Conservation (phyloP, 2,797 vertebrate species). For the Xenentodon cancila region DNA sequence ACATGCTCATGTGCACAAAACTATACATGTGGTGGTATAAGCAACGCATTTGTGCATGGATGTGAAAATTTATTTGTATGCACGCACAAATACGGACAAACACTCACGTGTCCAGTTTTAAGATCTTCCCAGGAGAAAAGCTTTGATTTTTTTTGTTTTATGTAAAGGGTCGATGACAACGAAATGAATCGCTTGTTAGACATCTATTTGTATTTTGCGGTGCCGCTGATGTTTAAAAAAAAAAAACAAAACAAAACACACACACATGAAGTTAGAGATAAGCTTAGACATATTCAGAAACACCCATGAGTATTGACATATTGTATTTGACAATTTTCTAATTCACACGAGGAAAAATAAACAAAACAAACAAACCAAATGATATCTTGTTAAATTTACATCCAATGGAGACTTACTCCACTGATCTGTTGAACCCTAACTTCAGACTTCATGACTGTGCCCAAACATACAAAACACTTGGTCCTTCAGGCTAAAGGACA, state of each 20-base stretch:
- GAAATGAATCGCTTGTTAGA: conserved; percentile 45
- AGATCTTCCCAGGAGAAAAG: conserved; percentile 37
- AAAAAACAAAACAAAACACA: background rate
- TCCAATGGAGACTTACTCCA: background rate
- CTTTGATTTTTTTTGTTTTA: conserved; percentile 43
- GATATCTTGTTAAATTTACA: conserved; percentile 2
- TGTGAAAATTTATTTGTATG: background rate
- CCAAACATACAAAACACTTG: conserved; percentile 16
- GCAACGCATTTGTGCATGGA: background rate
- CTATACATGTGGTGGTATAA: conserved; percentile 2
- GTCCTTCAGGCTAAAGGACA: conserved; percentile 27
- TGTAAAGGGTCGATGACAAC: conserved; percentile 39
- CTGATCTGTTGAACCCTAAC: background rate
- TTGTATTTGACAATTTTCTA: background rate
- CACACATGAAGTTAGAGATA: no score
- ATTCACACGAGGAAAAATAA: background rate
- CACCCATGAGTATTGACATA: background rate
- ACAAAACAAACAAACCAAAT: background rate
- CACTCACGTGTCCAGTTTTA: conserved; percentile 23
- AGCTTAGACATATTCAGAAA: background rate
- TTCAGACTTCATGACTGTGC: background rate
- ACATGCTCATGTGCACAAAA: background rate
- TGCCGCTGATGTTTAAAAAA: conserved; percentile 27
- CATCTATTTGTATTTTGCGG: conserved; percentile 40
- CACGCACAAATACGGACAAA: background rate